Base-by-base conservation (phyloP, 2,888 invertebrate species). In the Reticulitermes lucifugus region DNA sequence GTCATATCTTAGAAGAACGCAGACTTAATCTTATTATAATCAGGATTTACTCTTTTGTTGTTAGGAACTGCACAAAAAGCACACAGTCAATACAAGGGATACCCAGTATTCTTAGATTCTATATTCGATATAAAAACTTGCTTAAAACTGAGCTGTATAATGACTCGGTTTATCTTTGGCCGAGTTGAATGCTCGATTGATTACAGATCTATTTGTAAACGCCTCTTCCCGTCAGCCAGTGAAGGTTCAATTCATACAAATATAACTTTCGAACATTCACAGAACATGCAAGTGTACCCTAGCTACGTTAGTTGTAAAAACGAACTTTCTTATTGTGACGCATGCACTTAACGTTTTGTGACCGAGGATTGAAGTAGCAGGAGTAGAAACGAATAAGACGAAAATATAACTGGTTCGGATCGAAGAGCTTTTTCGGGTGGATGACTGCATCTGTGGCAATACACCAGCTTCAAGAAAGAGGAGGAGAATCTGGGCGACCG, bases 401-500 rank as follows among this genome's bases (percentile, higher is more conserved):
- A 81, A 70, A 65, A 70, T 43, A 35, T 70, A 65, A 81, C 81
- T 81, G 81, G 81, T 43, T 70, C 35, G n/a, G 43, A 25, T 77
- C 77, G 77, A 77, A 77, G n/a, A 77, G 77, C n/a, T 43, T 46
- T 73, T 73, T 73, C 21, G 73, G 35, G 41, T 73, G 65, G 65
- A 65, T 65, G 65, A 25, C 65, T 65, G 7, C 22, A 60, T 60
- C 12, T 12, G 60, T 60, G 60, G 60, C 60, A 18, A 6, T 55
- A 5, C 55, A 46, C 12, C 60, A 60, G 60, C 60, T 6, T 0
- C 21, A 71, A 35, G 35, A 35, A 29, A 71, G 25, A 29, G 71
- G 71, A 41, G 73, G 73, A 77, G 77, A 46, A 77, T 51, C 43
- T 46, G 77, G 51, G 46, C 77, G 43, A 46, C 77, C 46, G 77